A percentile compares a stretch with the other conserved stretches of the same genome.
These are phyloP conservation scores for Ichneumon xanthorius DNA, from an alignment of 2,888 invertebrate species.

Conservation along the genomic window DNA sequence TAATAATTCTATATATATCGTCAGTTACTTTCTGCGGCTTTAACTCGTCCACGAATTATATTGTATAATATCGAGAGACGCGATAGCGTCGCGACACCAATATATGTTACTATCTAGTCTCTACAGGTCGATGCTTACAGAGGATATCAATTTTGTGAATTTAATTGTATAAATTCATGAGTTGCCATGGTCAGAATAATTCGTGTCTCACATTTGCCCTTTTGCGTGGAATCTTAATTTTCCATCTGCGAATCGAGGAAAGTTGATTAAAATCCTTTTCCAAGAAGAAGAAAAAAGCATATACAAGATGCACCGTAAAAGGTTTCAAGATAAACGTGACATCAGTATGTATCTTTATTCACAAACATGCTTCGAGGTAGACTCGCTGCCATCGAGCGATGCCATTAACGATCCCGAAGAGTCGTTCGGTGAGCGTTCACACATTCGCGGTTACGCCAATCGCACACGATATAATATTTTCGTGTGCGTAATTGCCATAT, in stretches of 20 bases:
- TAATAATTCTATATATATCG: too few relatives aligned
- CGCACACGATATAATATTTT: conserved; percentile 32
- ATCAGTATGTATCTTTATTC: conserved; percentile 19
- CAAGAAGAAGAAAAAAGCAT: background rate
- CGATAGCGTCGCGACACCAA: too few relatives aligned
- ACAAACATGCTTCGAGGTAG: background rate
- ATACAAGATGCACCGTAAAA: background rate
- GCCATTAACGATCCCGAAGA: background rate
- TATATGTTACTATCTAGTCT: background rate
- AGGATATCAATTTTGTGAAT: background rate
- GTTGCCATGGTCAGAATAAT: background rate
- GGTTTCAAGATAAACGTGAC: conserved; percentile 16
- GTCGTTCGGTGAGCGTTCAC: conserved; percentile 17
- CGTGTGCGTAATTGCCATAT: conserved; percentile 53
- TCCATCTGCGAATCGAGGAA: background rate
- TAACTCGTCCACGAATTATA: too few relatives aligned
- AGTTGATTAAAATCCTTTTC: conserved; percentile 10
- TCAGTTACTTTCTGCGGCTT: too few relatives aligned
- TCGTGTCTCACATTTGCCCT: background rate
- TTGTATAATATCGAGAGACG: too few relatives aligned
- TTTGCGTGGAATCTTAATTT: conserved; percentile 19
- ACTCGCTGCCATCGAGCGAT: background rate
- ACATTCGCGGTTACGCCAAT: conserved; percentile 10
- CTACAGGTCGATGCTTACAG: background rate
- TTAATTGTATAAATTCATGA: background rate